Percentiles rank a stretch among this genome's conserved stretches.
Conservation (phyloP, 2,797 vertebrate species). For the Cryptoblepharus egeriae region DNA sequence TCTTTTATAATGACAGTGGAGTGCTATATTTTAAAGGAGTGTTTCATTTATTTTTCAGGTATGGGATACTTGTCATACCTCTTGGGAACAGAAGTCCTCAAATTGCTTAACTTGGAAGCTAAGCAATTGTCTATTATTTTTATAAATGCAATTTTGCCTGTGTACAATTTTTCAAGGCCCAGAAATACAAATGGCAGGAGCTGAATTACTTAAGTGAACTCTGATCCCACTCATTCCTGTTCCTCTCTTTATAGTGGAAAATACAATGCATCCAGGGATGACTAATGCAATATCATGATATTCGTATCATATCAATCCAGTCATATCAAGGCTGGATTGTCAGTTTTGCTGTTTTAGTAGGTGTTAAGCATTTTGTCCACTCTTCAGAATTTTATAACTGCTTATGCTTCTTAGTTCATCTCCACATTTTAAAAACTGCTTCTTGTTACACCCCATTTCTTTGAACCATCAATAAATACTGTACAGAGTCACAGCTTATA, state of each 20-base stretch:
- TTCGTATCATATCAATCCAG: too few species aligned
- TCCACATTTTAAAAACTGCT: not conserved
- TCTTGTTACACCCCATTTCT: not conserved
- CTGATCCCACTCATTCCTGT: not conserved
- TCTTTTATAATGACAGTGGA: not conserved
- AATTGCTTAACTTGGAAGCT: conserved; percentile 7
- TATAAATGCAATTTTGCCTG: conserved; percentile 14
- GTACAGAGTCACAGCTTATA: not conserved
- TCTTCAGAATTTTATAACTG: not conserved
- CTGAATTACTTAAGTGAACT: not conserved
- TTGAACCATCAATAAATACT: not conserved
- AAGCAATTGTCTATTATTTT: conserved; percentile 7
- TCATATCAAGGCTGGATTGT: not conserved
- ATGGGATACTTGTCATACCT: not conserved
- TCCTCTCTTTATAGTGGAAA: not conserved
- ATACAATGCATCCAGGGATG: not conserved
- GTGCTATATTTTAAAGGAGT: conserved; percentile 13
- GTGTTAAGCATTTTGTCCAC: not conserved
- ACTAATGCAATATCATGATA: not conserved
- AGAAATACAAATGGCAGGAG: not conserved
- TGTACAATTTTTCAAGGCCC: conserved; percentile 7
- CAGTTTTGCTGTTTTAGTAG: not conserved
- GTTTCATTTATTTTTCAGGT: not conserved
- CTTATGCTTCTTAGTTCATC: not conserved
- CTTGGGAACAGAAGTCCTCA: not conserved